Evolutionary conservation across 2,113 vertebrate genomes (phyloP), one percentile per base, ranked within the genome.

Genomic region (Pachycephala philippinensis): DNA sequence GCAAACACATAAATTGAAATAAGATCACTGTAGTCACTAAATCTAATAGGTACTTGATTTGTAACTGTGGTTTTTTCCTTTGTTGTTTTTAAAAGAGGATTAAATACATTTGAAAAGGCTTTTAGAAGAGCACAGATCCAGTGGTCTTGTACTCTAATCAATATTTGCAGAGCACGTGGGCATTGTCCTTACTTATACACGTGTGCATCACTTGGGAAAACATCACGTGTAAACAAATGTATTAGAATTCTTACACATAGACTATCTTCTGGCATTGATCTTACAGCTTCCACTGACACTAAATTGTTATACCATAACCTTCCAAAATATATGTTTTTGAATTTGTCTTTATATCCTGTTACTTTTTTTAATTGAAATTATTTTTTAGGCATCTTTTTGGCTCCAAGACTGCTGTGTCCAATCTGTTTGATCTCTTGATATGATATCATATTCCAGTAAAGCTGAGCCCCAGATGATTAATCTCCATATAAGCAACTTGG

Each of bases 161-260:
- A 9, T 74, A 81, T 52, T 81, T 87, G 33, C 42, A 68, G 50
- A 69, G 13, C 22, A 56, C 30, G 26, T 57, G 33, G 59, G 78
- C 9, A 1, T 40, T 13, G 4, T 40, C 40, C 15, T 42, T 54
- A 49, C 20, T 47, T 75, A 20, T 40, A 16, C 14, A 52, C 16
- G 15, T 57, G 8, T 31, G n/a, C 15, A 19, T n/a, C 33, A 42
- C 13, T 13, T 63, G 13, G 39, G 27, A 71, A 85, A 82, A 37
- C 15, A 35, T 3, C 0, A 0, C 33, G 12, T 44, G 8, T 40
- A 39, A 65, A 42, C 17, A 87, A 66, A 33, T 11, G 4, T 28
- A 11, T 11, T 44, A 20, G 47, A 90, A 65, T 82, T 28, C 26
- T 75, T 40, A n/a, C 12, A 42, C 15, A 30, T 6, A 63, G 15